phyloP scores from a whole-genome alignment of 1,140 invertebrate species.

The Drosophila oshimai region DNA sequence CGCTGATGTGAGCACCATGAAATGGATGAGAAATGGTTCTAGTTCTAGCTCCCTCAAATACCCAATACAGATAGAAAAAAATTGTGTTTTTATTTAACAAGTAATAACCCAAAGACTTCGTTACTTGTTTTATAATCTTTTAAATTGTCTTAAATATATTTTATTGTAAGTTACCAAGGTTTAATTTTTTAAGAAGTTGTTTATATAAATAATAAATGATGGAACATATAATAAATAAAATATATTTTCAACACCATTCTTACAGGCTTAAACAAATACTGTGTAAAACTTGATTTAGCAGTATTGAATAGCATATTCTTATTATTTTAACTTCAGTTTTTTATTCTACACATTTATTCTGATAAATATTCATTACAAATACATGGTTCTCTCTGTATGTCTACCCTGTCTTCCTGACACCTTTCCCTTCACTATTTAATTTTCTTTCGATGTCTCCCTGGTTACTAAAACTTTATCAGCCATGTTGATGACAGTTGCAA shows the following conservation, averaged over 20 bases:
- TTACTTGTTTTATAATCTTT: background rate
- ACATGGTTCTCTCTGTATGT: background rate
- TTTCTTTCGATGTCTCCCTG: background rate
- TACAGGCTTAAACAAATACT: too few species aligned
- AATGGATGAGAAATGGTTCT: slow-evolving; percentile 1
- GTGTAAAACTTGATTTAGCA: too few species aligned
- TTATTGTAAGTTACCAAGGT: too few species aligned
- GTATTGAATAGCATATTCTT: background rate
- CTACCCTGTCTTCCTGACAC: background rate
- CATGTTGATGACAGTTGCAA: slow-evolving; percentile 9
- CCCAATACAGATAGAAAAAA: background rate
- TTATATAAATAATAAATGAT: too few species aligned
- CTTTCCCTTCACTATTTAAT: background rate
- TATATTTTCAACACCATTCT: too few species aligned
- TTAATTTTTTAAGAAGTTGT: too few species aligned
- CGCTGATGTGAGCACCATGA: background rate
- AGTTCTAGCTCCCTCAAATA: background rate
- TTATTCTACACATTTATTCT: too few species aligned
- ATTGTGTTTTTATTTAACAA: background rate
- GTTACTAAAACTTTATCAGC: background rate
- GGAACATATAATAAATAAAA: too few species aligned
- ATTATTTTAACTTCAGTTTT: background rate
- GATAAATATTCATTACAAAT: background rate
- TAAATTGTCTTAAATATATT: background rate
- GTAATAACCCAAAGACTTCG: too few species aligned